phyloP scores from a whole-genome alignment of 2,888 invertebrate genomes.

The Acrobasis suavella region DNA sequence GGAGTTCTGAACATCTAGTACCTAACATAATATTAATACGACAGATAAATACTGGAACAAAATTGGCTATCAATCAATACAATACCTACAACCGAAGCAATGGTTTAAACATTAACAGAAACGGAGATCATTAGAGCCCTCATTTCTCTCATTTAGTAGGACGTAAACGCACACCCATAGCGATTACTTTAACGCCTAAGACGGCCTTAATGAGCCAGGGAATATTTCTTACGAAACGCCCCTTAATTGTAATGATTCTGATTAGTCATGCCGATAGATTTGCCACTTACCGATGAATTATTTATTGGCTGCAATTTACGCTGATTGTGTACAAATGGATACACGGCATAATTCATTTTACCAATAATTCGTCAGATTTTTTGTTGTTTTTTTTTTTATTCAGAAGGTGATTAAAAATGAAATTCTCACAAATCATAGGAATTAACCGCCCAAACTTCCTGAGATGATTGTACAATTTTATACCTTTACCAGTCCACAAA shows the following conservation, averaged over 20 bases:
- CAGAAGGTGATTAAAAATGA: too few relatives aligned
- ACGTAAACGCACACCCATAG: constrained; percentile 51
- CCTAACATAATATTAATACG: too few relatives aligned
- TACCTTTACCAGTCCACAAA: too few relatives aligned
- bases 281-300: constrained; percentile 16
- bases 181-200: constrained; percentile 59
- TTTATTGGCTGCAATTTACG: constrained; percentile 2
- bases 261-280: constrained; percentile 21
- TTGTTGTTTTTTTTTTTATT: too few relatives aligned
- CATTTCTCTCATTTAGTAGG: constrained; percentile 50
- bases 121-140: constrained; percentile 51
- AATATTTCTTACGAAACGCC: constrained; percentile 49
- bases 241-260: constrained; percentile 30
- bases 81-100: constrained; percentile 28
- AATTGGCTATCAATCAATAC: not conserved
- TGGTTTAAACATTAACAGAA: constrained; percentile 57
- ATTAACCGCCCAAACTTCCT: too few relatives aligned
- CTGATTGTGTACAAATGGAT: constrained; percentile 10
- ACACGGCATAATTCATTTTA: not conserved
- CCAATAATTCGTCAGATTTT: too few relatives aligned
- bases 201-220: constrained; percentile 62
- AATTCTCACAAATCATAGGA: too few relatives aligned
- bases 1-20: too few relatives aligned
- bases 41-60: not conserved
- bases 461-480: too few relatives aligned